These are phyloP conservation scores for Bufo gargarizans DNA, from an alignment of 2,113 vertebrate species.

Conservation along the genomic window DNA sequence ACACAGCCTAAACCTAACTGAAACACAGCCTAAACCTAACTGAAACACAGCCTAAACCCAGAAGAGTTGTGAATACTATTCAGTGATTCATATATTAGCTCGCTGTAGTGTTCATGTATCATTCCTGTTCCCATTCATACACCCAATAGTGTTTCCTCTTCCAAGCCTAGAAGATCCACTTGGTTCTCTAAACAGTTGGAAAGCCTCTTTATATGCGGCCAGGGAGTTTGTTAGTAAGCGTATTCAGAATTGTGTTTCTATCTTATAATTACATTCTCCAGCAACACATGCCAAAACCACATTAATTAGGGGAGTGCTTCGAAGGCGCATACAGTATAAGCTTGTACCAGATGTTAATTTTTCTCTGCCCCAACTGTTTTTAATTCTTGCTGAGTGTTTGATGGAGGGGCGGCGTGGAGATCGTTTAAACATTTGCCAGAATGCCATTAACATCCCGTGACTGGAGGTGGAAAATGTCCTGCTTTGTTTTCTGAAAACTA, in stretches of 20 bases:
- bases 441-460: conserved; percentile 73
- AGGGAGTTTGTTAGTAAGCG: conserved; percentile 65
- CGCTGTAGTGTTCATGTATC: not conserved
- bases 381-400: conserved; percentile 72
- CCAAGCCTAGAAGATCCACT: conserved; percentile 39
- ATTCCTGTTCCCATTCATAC: conserved; percentile 23
- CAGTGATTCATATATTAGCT: not conserved
- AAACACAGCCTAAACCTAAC: not conserved
- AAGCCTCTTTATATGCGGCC: conserved; percentile 58
- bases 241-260: conserved; percentile 69
- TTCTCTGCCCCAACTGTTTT: conserved; percentile 73
- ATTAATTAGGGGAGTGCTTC: conserved; percentile 72
- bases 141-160: conserved; percentile 20
- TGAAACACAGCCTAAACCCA: not conserved
- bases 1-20: not conserved
- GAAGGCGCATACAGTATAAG: conserved; percentile 68
- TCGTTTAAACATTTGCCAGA: conserved; percentile 78
- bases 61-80: not conserved
- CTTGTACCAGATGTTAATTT: conserved; percentile 74
- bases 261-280: conserved; percentile 66
- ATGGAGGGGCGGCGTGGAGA: conserved; percentile 60
- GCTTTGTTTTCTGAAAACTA: conserved; percentile 67
- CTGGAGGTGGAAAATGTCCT: conserved; percentile 73
- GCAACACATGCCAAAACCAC: conserved; percentile 67
- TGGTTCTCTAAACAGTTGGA: conserved; percentile 46